A percentile compares a stretch with the other conserved stretches of the same genome.
Conservation (phyloP, 2,113 vertebrate genomes). For the Hylia prasina region DNA sequence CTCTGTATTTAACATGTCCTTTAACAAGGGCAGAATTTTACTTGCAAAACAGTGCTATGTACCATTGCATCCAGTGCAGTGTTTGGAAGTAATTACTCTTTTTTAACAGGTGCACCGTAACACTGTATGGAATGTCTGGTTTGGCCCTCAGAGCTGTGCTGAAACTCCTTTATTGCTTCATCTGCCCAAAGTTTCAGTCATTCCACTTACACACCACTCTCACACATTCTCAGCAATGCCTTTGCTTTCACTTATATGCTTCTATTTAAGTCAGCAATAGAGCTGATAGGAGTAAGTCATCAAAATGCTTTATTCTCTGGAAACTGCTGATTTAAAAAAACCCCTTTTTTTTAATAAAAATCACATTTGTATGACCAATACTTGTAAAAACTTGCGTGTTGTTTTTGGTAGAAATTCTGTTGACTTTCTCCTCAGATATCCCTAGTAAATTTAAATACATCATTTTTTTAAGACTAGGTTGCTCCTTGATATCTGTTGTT, state of each 20-base stretch:
- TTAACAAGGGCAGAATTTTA: not conserved
- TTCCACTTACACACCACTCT: not conserved
- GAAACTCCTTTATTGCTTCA: not conserved
- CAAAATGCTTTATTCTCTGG: not conserved
- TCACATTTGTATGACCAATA: not conserved
- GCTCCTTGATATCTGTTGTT: not conserved
- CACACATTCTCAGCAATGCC: not conserved
- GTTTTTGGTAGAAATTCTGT: not conserved
- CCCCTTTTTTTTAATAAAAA: not conserved
- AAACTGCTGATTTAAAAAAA: not conserved
- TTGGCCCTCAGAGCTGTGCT: not conserved
- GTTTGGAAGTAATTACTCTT: not conserved
- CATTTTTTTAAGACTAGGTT: not conserved
- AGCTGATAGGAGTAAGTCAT: not conserved
- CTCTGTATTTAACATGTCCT: not conserved
- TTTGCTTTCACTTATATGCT: not conserved
- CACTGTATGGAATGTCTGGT: not conserved
- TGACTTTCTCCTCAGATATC: not conserved
- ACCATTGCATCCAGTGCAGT: not conserved
- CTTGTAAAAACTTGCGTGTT: not conserved
- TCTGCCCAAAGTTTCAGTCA: not conserved
- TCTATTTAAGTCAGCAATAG: not conserved
- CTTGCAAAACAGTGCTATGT: not conserved
- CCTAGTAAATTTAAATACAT: not conserved
- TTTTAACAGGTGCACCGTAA: not conserved